These are phyloP conservation scores for Penaeus indicus DNA, from an alignment of 1,140 invertebrate species.

Conservation along the genomic window DNA sequence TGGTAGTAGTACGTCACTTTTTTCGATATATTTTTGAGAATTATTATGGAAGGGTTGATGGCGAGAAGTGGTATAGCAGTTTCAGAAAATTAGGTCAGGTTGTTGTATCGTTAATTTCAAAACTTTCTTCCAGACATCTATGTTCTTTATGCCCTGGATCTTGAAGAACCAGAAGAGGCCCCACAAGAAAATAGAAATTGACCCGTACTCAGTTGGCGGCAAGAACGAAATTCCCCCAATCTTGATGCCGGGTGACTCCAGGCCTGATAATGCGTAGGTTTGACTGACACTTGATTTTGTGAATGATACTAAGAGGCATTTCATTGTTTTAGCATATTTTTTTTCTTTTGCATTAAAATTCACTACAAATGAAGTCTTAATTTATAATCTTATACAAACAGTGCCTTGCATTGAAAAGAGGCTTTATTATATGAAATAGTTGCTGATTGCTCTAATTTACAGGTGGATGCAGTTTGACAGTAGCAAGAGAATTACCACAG, in stretches of 20 bases:
- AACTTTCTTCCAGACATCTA: conserved; percentile 73
- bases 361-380: too few species aligned
- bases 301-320: too few species aligned
- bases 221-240: conserved; percentile 13
- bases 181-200: conserved; percentile 76
- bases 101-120: too few species aligned
- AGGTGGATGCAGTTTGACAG: conserved; percentile 81
- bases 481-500: conserved; percentile 74
- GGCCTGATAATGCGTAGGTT: conserved; percentile 52
- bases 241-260: conserved; percentile 34
- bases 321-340: too few species aligned
- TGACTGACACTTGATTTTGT: neutral
- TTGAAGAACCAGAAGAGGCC: conserved; percentile 83
- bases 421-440: neutral
- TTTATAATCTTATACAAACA: too few species aligned
- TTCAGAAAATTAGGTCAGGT: too few species aligned
- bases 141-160: conserved; percentile 76
- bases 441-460: conserved; percentile 9
- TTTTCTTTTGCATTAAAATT: too few species aligned
- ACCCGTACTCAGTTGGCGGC: conserved; percentile 70
- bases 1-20: conserved; percentile 11
- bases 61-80: too few species aligned
- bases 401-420: too few species aligned
- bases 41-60: neutral
- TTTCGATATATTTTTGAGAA: neutral